Evolutionary conservation across 2,888 invertebrate species (phyloP).

Genomic region (Mythimna vitellina): DNA sequence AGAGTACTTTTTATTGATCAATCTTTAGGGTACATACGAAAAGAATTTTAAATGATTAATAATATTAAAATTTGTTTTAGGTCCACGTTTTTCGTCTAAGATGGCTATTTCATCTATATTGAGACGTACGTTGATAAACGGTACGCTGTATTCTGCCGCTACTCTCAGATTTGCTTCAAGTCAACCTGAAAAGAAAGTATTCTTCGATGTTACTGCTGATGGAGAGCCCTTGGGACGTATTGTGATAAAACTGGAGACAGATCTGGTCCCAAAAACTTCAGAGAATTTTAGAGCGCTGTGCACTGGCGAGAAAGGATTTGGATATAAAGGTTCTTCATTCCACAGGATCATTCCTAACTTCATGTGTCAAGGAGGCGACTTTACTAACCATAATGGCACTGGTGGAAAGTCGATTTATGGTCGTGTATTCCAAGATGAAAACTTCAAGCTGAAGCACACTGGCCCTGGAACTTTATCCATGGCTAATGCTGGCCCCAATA

Average conservation of each 20-base stretch:
- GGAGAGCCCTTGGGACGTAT: slow-evolving; percentile 95
- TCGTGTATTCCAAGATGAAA: slow-evolving; percentile 97
- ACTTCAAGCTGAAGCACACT: slow-evolving; percentile 97
- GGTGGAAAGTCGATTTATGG: slow-evolving; percentile 99
- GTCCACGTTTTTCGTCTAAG: slow-evolving; percentile 18
- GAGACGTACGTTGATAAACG: slow-evolving; percentile 81
- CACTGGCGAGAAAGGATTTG: slow-evolving; percentile 91
- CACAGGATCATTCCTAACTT: slow-evolving; percentile 98
- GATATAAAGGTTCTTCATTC: slow-evolving; percentile 97
- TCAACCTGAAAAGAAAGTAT: slow-evolving; percentile 91
- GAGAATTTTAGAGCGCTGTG: slow-evolving; percentile 99
- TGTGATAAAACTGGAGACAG: slow-evolving; percentile 96
- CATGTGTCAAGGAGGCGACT: slow-evolving; percentile 99
- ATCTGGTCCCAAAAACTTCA: slow-evolving; percentile 97
- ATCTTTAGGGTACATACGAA: background rate
- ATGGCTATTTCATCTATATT: slow-evolving; percentile 78
- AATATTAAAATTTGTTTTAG: slow-evolving; percentile 27
- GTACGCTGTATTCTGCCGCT: slow-evolving; percentile 85
- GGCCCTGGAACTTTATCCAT: slow-evolving; percentile 97
- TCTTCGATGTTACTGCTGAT: slow-evolving; percentile 97
- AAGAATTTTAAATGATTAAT: background rate
- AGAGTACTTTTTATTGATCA: too few relatives aligned
- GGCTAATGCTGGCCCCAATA: slow-evolving; percentile 98
- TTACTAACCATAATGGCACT: slow-evolving; percentile 97
- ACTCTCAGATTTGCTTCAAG: slow-evolving; percentile 83